These are phyloP conservation scores for Enteromius treurensis DNA, from an alignment of 2,797 vertebrate genomes.

Conservation along the genomic window DNA sequence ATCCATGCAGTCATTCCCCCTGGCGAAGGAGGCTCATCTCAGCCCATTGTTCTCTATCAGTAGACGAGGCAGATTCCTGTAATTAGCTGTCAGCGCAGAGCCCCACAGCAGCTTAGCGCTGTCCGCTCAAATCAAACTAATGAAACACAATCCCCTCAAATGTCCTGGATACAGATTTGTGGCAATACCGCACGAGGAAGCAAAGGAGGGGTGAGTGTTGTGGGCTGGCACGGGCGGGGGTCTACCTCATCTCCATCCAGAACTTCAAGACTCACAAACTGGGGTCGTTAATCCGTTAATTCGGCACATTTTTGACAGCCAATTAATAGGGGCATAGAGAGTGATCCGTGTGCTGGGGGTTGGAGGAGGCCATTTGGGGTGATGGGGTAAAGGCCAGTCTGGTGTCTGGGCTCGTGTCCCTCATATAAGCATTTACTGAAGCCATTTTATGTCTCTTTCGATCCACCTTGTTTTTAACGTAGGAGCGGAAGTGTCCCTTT, in stretches of 20 bases:
- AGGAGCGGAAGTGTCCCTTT: neutral
- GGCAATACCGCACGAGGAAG: constrained; percentile 88
- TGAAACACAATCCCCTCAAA: constrained; percentile 96
- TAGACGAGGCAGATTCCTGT: constrained; percentile 94
- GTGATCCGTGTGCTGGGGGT: constrained; percentile 63
- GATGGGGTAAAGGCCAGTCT: constrained; percentile 65
- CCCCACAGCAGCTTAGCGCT: constrained; percentile 93
- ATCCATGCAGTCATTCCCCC: constrained; percentile 54
- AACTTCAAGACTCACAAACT: constrained; percentile 81
- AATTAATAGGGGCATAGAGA: constrained; percentile 88
- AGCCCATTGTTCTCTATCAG: constrained; percentile 91
- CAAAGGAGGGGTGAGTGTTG: constrained; percentile 62
- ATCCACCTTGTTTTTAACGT: neutral
- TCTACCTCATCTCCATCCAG: constrained; percentile 78
- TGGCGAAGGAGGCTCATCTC: constrained; percentile 76
- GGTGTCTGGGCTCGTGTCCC: constrained; percentile 53
- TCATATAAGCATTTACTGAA: neutral
- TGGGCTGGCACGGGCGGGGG: constrained; percentile 66
- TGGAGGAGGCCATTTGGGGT: constrained; percentile 63
- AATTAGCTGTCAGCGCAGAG: constrained; percentile 97
- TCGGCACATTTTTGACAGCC: constrained; percentile 91
- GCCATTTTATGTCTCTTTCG: neutral
- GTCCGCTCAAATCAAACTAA: constrained; percentile 97
- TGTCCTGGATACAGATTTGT: constrained; percentile 93
- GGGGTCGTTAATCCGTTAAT: constrained; percentile 89